Conservation (phyloP, 2,797 vertebrate genomes). For the Macropodus opercularis region DNA sequence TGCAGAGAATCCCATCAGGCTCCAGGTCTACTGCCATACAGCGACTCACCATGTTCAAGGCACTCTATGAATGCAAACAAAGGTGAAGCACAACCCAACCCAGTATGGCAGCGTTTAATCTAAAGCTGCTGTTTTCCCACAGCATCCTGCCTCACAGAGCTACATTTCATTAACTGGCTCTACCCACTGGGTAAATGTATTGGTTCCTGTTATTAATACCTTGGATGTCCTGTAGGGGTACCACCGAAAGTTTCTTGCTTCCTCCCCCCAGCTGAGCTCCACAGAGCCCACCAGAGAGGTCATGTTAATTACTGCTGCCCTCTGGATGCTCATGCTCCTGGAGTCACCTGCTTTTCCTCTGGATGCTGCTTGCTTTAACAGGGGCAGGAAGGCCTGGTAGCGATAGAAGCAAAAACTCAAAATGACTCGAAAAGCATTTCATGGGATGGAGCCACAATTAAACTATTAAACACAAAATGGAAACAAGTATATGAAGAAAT, state of each 20-base stretch:
- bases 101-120: background rate
- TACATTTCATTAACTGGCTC: background rate
- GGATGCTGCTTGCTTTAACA: slow-evolving; percentile 79
- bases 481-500: background rate
- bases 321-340: slow-evolving; percentile 76
- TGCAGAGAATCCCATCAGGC: slow-evolving; percentile 81
- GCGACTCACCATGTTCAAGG: slow-evolving; percentile 84
- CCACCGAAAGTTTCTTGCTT: slow-evolving; percentile 64
- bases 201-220: slow-evolving; percentile 54
- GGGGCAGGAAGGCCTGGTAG: slow-evolving; percentile 73
- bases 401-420: background rate
- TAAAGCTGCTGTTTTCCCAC: background rate
- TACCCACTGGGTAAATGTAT: background rate
- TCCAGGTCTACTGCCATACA: slow-evolving; percentile 82
- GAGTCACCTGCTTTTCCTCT: slow-evolving; percentile 42
- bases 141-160: background rate
- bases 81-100: background rate
- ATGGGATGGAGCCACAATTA: background rate
- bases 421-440: background rate
- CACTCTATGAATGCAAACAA: slow-evolving; percentile 63
- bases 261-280: slow-evolving; percentile 72
- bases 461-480: background rate
- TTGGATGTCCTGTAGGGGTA: slow-evolving; percentile 86
- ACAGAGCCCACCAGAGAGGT: slow-evolving; percentile 79
- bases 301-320: slow-evolving; percentile 82